phyloP scores from a whole-genome alignment of 2,113 vertebrate species.

The Tautogolabrus adspersus region DNA sequence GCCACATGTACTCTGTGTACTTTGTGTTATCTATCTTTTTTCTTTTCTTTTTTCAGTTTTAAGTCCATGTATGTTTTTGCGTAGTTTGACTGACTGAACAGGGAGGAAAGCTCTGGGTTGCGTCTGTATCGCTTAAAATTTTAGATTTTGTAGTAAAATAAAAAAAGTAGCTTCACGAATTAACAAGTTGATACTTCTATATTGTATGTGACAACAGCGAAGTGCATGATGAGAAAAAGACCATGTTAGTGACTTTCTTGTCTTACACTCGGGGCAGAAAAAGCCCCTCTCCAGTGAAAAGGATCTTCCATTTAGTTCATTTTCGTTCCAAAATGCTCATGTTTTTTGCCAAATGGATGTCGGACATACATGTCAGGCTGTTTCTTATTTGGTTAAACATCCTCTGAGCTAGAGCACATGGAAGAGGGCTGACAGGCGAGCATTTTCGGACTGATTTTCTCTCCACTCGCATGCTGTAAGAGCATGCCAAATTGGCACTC shows the following conservation, averaged over 20 bases:
- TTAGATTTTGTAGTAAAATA: background rate
- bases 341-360: conserved; percentile 20
- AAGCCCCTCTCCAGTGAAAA: background rate
- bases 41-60: no score
- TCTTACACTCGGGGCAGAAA: background rate
- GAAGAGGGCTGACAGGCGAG: conserved; percentile 5
- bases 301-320: background rate
- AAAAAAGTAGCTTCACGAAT: background rate
- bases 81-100: background rate
- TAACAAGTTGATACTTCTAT: background rate
- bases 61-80: background rate
- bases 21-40: no score
- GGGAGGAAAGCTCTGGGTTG: background rate
- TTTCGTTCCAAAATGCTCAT: background rate
- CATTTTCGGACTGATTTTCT: conserved; percentile 19
- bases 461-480: conserved; percentile 6
- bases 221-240: background rate
- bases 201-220: background rate
- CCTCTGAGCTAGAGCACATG: background rate
- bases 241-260: background rate
- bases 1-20: no score
- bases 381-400: conserved; percentile 27
- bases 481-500: conserved; percentile 38
- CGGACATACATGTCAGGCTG: conserved; percentile 16
- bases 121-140: background rate